Percentiles rank a stretch among this genome's conserved stretches.
Evolutionary conservation across 1,140 invertebrate species (phyloP).

Genomic region (Saccostrea glomerata): DNA sequence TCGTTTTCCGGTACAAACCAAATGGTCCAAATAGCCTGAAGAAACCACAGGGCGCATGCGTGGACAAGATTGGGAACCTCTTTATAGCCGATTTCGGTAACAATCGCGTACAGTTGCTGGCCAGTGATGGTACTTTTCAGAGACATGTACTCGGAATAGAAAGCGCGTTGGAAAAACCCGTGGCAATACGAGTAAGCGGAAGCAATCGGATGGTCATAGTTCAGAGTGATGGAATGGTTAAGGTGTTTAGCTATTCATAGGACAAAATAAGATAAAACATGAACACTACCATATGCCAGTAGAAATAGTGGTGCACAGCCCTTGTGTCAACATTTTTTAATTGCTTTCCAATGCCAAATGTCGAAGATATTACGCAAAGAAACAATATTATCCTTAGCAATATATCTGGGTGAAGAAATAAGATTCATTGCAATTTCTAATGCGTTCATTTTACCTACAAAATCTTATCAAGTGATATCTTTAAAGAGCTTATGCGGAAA

Average conservation of each 20-base stretch:
- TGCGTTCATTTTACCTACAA: not conserved
- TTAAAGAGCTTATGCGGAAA: not conserved
- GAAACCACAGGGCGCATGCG: conserved; percentile 70
- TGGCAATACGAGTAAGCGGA: conserved; percentile 68
- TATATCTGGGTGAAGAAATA: not conserved
- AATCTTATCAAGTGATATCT: not conserved
- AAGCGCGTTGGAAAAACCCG: conserved; percentile 66
- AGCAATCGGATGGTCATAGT: conserved; percentile 70
- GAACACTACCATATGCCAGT: not conserved
- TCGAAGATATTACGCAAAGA: conserved; percentile 6
- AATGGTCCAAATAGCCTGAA: conserved; percentile 63
- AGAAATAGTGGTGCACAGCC: not conserved
- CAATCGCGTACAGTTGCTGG: conserved; percentile 70
- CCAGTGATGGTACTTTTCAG: conserved; percentile 69
- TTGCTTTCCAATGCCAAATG: not conserved
- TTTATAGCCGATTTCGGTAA: conserved; percentile 74
- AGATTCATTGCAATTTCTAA: not conserved
- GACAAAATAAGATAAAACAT: not conserved
- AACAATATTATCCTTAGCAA: not conserved
- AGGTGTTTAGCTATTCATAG: conserved; percentile 69
- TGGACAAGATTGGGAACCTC: conserved; percentile 71
- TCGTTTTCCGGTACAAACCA: conserved; percentile 65
- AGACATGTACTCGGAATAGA: conserved; percentile 68
- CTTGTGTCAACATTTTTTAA: not conserved
- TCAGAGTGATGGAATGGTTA: conserved; percentile 75